These are phyloP conservation scores for Onthophagus sagittarius DNA, from an alignment of 2,888 invertebrate species.

Conservation along the genomic window DNA sequence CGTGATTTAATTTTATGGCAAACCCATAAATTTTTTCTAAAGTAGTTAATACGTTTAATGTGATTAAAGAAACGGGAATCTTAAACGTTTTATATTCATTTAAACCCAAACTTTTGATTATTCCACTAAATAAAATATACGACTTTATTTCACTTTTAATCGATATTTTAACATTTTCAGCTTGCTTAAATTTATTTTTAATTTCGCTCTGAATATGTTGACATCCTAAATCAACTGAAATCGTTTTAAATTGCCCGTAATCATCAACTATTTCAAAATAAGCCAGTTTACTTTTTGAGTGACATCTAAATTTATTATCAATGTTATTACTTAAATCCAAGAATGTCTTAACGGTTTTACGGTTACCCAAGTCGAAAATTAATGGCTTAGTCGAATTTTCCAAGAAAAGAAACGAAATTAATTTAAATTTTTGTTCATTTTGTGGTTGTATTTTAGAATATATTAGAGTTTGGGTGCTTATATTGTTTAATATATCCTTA, in stretches of 20 bases:
- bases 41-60: background rate
- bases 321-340: background rate
- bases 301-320: background rate
- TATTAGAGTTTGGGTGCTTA: background rate
- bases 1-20: background rate
- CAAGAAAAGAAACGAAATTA: conserved; percentile 1
- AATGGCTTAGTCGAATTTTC: conserved; percentile 67
- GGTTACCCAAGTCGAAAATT: background rate
- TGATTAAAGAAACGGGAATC: background rate
- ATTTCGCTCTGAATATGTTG: background rate
- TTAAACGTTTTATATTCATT: background rate
- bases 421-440: background rate
- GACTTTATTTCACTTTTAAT: background rate
- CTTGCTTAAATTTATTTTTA: background rate
- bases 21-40: background rate
- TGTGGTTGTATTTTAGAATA: background rate
- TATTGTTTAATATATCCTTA: background rate
- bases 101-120: background rate
- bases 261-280: conserved; percentile 12
- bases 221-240: conserved; percentile 8
- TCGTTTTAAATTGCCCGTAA: conserved; percentile 12
- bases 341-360: conserved; percentile 1
- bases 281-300: background rate
- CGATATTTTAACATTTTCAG: background rate
- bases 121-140: background rate